Percentiles rank a stretch among this genome's conserved stretches.
Evolutionary conservation across 1,140 invertebrate genomes (phyloP).

Genomic region (Elysia chlorotica): DNA sequence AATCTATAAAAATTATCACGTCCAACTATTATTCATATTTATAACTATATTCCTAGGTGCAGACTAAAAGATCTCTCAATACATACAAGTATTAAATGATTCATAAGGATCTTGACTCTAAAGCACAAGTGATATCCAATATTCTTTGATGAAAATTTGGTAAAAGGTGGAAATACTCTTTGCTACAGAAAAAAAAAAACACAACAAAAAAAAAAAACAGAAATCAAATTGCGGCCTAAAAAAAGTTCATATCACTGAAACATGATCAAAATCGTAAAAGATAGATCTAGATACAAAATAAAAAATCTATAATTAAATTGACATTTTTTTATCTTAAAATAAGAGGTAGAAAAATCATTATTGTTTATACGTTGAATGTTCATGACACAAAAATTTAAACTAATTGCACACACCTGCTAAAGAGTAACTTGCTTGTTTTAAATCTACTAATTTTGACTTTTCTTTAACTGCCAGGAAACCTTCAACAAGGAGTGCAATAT

Average conservation of each 20-base stretch:
- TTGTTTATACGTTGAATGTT: neutral
- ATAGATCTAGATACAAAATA: neutral
- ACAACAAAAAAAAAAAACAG: neutral
- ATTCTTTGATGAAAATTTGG: no score
- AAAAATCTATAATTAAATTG: no score
- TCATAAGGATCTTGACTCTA: no score
- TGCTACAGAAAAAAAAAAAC: neutral
- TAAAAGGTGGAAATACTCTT: no score
- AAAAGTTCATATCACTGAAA: neutral
- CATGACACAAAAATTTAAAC: neutral
- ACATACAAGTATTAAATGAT: no score
- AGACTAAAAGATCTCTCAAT: no score
- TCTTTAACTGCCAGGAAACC: neutral
- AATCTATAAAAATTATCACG: no score
- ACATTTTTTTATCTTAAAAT: no score
- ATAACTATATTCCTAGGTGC: no score
- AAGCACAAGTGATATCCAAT: no score
- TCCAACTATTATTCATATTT: no score
- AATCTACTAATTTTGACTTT: neutral
- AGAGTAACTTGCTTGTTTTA: slow-evolving; percentile 4
- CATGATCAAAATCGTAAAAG: neutral
- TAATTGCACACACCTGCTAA: neutral
- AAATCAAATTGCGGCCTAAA: neutral
- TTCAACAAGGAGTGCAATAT: slow-evolving; percentile 16
- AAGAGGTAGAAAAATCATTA: neutral